Conservation (phyloP, 2,113 vertebrate species). For the Aptenodytes forsteri region DNA sequence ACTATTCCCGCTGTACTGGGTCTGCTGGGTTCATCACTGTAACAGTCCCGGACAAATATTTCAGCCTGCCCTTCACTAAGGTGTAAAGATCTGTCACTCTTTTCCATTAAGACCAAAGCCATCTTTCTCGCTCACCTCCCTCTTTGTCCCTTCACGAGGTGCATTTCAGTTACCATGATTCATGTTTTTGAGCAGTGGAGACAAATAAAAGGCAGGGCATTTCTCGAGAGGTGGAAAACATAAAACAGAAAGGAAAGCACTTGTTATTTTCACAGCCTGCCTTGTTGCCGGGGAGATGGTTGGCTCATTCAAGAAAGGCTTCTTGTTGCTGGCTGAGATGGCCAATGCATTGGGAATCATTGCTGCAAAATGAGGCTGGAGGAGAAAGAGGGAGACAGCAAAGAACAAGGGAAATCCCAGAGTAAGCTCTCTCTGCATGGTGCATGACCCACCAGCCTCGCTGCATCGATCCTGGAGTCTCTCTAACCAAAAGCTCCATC, state of each 20-base stretch:
- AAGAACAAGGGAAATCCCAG: neutral
- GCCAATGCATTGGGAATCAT: neutral
- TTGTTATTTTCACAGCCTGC: slow-evolving; percentile 26
- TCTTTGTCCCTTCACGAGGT: neutral
- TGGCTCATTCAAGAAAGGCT: slow-evolving; percentile 15
- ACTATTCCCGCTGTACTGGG: neutral
- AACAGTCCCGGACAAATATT: neutral
- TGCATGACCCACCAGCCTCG: neutral
- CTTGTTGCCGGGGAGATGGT: slow-evolving; percentile 37
- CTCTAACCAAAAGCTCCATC: neutral
- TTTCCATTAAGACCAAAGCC: neutral
- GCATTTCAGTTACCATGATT: neutral
- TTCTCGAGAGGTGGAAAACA: neutral
- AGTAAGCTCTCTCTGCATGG: neutral
- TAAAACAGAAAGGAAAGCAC: neutral
- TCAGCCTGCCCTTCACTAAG: neutral
- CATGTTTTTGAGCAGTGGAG: neutral
- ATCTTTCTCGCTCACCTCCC: neutral
- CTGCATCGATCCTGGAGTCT: neutral
- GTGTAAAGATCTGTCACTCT: neutral
- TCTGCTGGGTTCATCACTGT: neutral
- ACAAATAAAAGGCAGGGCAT: neutral
- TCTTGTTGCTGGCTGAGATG: neutral
- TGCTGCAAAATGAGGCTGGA: neutral
- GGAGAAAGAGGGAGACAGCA: neutral